phyloP scores from a whole-genome alignment of 2,113 vertebrate genomes.

The Dasypus novemcinctus region DNA sequence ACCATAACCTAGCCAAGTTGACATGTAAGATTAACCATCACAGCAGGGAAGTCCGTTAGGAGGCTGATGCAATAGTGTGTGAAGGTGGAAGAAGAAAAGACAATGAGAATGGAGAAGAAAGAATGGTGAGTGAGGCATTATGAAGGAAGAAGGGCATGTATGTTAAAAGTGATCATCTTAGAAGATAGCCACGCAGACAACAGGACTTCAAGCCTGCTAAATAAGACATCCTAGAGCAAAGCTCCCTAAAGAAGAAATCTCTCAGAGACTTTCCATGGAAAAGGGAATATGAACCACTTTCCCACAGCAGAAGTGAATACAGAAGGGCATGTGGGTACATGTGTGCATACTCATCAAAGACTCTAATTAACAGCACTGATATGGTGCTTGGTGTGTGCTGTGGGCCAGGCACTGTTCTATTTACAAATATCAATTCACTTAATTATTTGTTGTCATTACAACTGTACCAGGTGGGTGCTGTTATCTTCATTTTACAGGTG shows the following conservation, averaged over 20 bases:
- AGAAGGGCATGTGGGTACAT: neutral
- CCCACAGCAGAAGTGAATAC: neutral
- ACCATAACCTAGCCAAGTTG: too few relatives aligned
- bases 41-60: neutral
- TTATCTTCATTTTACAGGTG: neutral
- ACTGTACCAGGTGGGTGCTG: neutral
- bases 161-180: neutral
- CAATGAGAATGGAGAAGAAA: neutral
- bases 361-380: neutral
- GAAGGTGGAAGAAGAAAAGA: neutral
- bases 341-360: neutral
- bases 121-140: too few relatives aligned
- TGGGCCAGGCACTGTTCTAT: neutral
- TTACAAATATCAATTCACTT: neutral
- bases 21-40: too few relatives aligned
- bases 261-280: neutral
- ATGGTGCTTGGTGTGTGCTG: neutral
- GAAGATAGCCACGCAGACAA: neutral
- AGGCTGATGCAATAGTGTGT: neutral
- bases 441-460: neutral
- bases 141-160: neutral
- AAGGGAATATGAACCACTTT: neutral
- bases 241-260: neutral
- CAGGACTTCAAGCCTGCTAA: neutral
- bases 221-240: neutral